A percentile compares a stretch with the other conserved stretches of the same genome.
Evolutionary conservation across 2,888 invertebrate genomes (phyloP).

Genomic region (Cabera pusaria): DNA sequence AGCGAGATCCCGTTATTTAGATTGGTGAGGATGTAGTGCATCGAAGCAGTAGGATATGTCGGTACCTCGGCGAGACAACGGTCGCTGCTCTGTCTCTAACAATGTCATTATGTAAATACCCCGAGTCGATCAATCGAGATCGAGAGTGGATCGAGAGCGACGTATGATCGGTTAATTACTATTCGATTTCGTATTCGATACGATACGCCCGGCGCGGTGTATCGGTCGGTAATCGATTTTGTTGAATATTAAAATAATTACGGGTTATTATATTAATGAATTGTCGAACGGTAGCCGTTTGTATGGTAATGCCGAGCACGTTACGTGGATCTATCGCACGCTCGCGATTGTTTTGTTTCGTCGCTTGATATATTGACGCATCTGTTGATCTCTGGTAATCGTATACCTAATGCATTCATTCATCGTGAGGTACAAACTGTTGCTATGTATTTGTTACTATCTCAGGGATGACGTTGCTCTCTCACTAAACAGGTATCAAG

Average conservation of each 20-base stretch:
- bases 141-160: constrained; percentile 63
- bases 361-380: constrained; percentile 3
- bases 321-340: constrained; percentile 14
- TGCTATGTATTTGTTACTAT: neutral
- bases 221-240: constrained; percentile 39
- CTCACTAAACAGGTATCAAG: neutral
- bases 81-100: constrained; percentile 62
- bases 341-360: constrained; percentile 18
- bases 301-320: constrained; percentile 33
- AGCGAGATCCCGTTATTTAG: neutral
- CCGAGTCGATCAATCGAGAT: constrained; percentile 52
- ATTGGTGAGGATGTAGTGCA: too few species aligned
- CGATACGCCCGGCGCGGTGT: constrained; percentile 1
- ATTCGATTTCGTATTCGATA: constrained; percentile 20
- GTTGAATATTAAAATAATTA: constrained; percentile 48
- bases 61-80: too few species aligned
- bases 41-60: too few species aligned
- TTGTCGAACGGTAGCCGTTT: constrained; percentile 40
- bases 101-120: constrained; percentile 72
- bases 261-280: constrained; percentile 43
- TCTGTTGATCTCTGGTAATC: too few species aligned
- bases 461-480: neutral
- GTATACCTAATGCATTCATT: too few species aligned
- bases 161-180: constrained; percentile 59
- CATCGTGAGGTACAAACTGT: too few species aligned